phyloP scores from a whole-genome alignment of 2,888 invertebrate species.

The Melanophora roralis region DNA sequence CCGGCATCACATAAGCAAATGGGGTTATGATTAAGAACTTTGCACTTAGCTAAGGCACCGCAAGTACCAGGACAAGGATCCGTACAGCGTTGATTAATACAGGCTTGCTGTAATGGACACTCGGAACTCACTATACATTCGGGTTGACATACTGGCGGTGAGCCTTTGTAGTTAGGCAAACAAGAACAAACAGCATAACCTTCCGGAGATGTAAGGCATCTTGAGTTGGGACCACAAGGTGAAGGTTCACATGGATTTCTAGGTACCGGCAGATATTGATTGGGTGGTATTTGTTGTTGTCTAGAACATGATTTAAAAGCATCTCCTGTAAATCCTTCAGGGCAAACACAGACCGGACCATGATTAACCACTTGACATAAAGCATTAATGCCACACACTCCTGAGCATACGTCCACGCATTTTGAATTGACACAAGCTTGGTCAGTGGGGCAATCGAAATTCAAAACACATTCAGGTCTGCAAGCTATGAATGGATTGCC shows the following conservation, averaged over 20 bases:
- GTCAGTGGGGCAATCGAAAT: conserved; percentile 85
- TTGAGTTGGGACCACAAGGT: conserved; percentile 88
- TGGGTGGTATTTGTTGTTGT: conserved; percentile 75
- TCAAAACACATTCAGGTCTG: conserved; percentile 88
- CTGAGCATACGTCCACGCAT: conserved; percentile 86
- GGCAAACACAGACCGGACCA: conserved; percentile 87
- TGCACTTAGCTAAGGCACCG: conserved; percentile 86
- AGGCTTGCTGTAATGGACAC: conserved; percentile 87
- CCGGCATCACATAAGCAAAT: conserved; percentile 88
- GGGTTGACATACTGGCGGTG: conserved; percentile 89
- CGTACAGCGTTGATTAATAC: conserved; percentile 86
- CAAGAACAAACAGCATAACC: conserved; percentile 89
- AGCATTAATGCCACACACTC: conserved; percentile 86
- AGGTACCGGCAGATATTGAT: conserved; percentile 74
- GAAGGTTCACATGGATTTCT: conserved; percentile 88
- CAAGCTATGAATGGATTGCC: conserved; percentile 89
- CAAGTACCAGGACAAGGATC: conserved; percentile 92
- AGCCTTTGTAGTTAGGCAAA: conserved; percentile 85
- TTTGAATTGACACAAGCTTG: conserved; percentile 87
- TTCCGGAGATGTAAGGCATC: conserved; percentile 84
- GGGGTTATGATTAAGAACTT: conserved; percentile 90
- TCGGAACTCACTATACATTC: conserved; percentile 91
- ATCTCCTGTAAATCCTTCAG: conserved; percentile 84
- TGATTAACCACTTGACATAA: conserved; percentile 86
- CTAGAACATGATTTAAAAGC: conserved; percentile 84